Conservation (phyloP, 1,140 invertebrate species). For the Trichogramma pretiosum region DNA sequence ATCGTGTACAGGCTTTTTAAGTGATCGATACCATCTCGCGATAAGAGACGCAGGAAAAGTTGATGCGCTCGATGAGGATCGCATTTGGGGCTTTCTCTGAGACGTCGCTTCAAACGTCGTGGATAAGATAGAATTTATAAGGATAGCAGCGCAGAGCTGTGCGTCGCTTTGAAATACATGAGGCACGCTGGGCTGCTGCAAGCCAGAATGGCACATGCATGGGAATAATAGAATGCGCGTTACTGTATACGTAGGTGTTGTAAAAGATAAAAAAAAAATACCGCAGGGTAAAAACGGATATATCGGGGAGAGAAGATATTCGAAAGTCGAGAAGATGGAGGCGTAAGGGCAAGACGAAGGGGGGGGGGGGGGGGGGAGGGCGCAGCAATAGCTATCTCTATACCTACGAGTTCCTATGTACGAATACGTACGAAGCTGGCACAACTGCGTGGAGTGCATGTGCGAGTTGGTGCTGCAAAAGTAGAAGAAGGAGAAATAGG, state of each 20-base stretch:
- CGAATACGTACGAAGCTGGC: not conserved
- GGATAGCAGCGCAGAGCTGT: too few relatives aligned
- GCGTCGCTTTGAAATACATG: too few relatives aligned
- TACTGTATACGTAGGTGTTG: not conserved
- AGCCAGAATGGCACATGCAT: not conserved
- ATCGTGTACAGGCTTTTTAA: too few relatives aligned
- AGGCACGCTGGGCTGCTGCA: too few relatives aligned
- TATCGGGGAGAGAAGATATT: not conserved
- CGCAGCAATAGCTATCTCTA: conserved; percentile 1
- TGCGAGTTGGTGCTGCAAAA: not conserved
- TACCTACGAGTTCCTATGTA: conserved; percentile 15
- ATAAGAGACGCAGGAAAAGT: too few relatives aligned
- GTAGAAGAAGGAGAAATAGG: conserved; percentile 10
- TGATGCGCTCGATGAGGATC: too few relatives aligned
- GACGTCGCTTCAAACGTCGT: too few relatives aligned
- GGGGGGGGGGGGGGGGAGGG: not conserved
- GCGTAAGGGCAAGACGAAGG: not conserved
- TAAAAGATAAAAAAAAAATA: not conserved
- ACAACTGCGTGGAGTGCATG: conserved; percentile 4
- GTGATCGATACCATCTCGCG: too few relatives aligned
- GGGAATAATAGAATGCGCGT: not conserved
- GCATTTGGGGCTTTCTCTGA: too few relatives aligned
- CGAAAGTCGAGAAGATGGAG: not conserved
- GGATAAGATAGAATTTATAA: too few relatives aligned
- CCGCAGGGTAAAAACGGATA: not conserved